Base-by-base conservation (phyloP, 2,113 vertebrate genomes). In the Gambusia holbrooki region DNA sequence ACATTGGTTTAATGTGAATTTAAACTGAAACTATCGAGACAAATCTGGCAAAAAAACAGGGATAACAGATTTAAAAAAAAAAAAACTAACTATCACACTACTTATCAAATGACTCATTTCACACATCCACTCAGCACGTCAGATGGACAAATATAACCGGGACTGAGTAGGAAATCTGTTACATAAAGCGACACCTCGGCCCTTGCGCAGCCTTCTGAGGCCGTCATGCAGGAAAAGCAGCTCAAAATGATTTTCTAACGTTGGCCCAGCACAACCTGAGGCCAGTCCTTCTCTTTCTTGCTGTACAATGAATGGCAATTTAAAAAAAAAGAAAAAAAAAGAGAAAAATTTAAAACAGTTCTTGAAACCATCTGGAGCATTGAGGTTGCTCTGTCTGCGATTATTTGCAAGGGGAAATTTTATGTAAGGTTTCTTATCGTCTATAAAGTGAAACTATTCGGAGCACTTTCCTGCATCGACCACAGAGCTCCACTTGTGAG, bases 81-180 rank as follows among this genome's bases (percentile, higher is more conserved):
- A 45, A 61, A 15, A 71, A n/a, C 69, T 54, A 74, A 25, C 25
- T 65, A 28, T 54, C 25, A 37, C 62, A 60, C n/a, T 58, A 4
- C 27, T 37, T 62, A 48, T 66, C 35, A 69, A 61, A 75, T 75
- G 74, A 91, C 69, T 84, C 79, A 88, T 71, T 87, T 85, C 61
- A 83, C 87, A 85, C 79, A 63, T 65, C 45, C 51, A 48, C 27
- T 63, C 37, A 66, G 27, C 76, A 65, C 63, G 40, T n/a, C 67
- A 37, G 25, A 62, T 29, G 19, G 62, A 48, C 45, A 80, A 83
- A 76, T 66, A 73, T 73, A 54, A 62, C 45, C 5, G 17, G 45
- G 45, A 48, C 15, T 48, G 51, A 60, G 73, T 0, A n/a, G 35
- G 62, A 63, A 51, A 80, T 62, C 25, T 69, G 74, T 13, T 17